Evolutionary conservation across 1,140 invertebrate species (phyloP).

Genomic region (Neotoxoptera formosana): DNA sequence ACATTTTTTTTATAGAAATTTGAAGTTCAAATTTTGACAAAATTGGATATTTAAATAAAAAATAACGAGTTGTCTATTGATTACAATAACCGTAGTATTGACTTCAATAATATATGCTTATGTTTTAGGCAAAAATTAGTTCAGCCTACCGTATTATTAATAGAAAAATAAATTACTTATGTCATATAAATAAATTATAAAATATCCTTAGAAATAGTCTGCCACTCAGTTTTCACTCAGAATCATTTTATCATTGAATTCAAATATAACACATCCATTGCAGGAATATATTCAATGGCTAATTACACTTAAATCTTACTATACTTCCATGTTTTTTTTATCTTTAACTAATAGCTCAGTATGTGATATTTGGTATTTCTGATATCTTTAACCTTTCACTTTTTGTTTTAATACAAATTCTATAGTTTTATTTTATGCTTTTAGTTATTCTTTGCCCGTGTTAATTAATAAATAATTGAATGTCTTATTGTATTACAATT

Average conservation of each 20-base stretch:
- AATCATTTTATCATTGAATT: not conserved
- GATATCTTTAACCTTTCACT: not conserved
- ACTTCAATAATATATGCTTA: too few species aligned
- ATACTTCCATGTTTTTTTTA: not conserved
- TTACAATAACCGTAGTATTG: too few species aligned
- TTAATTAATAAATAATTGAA: conserved; percentile 10
- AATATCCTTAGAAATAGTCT: not conserved
- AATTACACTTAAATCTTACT: not conserved
- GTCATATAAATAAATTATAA: not conserved
- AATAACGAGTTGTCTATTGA: too few species aligned
- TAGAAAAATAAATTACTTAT: too few species aligned
- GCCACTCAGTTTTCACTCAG: not conserved
- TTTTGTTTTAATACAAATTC: not conserved
- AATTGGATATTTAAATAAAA: too few species aligned
- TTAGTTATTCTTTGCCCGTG: not conserved
- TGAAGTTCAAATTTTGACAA: too few species aligned
- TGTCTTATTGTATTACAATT: not conserved
- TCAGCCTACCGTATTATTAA: too few species aligned
- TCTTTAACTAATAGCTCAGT: not conserved
- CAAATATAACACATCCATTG: not conserved
- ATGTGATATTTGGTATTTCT: not conserved
- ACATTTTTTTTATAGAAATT: too few species aligned
- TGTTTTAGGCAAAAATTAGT: too few species aligned
- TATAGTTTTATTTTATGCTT: not conserved
- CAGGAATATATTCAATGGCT: not conserved